These are phyloP conservation scores for Hipposideros armiger DNA, from an alignment of 2,113 vertebrate genomes.

Conservation along the genomic window DNA sequence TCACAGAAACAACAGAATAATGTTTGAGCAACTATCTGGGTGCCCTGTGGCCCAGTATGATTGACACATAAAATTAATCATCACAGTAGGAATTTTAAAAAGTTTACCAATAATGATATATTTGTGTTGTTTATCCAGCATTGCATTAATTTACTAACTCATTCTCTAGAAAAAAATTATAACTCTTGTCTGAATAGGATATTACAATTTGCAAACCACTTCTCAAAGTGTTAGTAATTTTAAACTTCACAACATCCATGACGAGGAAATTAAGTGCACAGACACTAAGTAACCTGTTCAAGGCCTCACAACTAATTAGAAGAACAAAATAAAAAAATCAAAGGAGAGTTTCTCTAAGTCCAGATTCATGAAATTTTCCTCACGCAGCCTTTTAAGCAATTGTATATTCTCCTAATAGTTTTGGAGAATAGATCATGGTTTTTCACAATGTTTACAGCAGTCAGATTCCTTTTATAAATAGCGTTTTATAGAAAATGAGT, in stretches of 20 bases:
- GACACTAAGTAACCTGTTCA: not conserved
- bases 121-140: not conserved
- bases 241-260: not conserved
- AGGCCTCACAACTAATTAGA: not conserved
- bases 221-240: not conserved
- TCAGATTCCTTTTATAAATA: not conserved
- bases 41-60: not conserved
- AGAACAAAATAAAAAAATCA: slow-evolving; percentile 23
- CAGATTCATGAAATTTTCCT: not conserved
- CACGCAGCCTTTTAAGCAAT: not conserved
- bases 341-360: not conserved
- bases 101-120: not conserved
- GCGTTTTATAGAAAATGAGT: not conserved
- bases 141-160: slow-evolving; percentile 20
- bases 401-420: not conserved
- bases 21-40: not conserved
- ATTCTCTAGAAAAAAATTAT: slow-evolving; percentile 19
- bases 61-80: not conserved
- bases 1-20: not conserved
- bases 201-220: not conserved
- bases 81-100: not conserved
- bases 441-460: not conserved
- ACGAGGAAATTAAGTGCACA: not conserved
- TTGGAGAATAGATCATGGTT: not conserved
- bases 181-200: not conserved